Conservation (phyloP, 2,113 vertebrate genomes). For the Chloropsis cyanopogon region DNA sequence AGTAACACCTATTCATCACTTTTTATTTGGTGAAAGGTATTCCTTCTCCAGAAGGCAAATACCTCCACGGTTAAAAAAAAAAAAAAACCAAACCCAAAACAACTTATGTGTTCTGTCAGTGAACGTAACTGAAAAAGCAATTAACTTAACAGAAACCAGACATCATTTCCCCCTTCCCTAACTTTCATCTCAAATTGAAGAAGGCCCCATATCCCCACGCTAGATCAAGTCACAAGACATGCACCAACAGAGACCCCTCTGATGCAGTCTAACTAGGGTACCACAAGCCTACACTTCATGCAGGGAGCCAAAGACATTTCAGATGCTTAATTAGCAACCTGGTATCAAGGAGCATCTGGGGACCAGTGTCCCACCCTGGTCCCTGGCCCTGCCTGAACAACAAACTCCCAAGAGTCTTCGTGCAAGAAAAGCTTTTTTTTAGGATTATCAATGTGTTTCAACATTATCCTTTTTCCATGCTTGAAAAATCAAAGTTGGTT, state of each 20-base stretch:
- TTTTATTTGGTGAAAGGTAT: background rate
- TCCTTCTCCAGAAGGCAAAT: background rate
- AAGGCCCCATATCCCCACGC: background rate
- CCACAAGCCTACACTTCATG: background rate
- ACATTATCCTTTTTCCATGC: rapidly evolving
- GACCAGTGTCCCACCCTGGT: background rate
- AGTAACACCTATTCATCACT: background rate
- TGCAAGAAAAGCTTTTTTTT: background rate
- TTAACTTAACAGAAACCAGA: background rate
- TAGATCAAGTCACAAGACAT: rapidly evolving
- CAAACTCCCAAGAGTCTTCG: background rate
- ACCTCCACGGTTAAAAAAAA: background rate
- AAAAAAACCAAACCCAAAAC: background rate
- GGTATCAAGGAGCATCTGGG: background rate
- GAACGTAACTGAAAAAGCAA: background rate
- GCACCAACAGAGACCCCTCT: background rate
- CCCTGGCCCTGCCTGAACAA: background rate
- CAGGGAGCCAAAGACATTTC: background rate
- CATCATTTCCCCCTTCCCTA: background rate
- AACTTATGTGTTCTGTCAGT: background rate
- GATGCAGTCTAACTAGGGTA: background rate
- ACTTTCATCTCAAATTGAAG: background rate
- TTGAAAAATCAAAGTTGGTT: background rate
- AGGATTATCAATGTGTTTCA: background rate
- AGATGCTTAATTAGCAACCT: background rate